These are phyloP conservation scores for Herminia tarsipennalis DNA, from an alignment of 2,888 invertebrate species.

Conservation along the genomic window DNA sequence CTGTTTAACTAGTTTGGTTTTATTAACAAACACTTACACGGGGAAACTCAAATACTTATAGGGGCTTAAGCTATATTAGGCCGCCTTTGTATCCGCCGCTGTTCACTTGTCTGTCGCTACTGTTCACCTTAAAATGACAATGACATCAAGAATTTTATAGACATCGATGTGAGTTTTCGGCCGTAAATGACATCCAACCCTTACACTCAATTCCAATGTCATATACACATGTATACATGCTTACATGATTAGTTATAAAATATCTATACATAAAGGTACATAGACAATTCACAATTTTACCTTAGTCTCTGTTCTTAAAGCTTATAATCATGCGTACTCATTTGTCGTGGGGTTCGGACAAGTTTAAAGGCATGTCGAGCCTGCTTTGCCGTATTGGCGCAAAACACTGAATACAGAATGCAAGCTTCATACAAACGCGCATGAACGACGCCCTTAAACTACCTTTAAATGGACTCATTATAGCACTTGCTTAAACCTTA, in stretches of 20 bases:
- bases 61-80: no score
- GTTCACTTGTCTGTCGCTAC: neutral
- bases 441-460: no score
- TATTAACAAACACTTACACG: no score
- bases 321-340: conserved; percentile 53
- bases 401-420: no score
- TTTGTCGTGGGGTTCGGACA: conserved; percentile 50
- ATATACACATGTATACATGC: conserved; percentile 32
- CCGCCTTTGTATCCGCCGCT: no score
- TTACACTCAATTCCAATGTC: conserved; percentile 20
- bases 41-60: no score
- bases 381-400: no score
- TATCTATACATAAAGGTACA: conserved; percentile 59
- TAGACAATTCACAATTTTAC: conserved; percentile 56
- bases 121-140: neutral
- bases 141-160: neutral
- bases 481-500: no score
- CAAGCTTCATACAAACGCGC: no score
- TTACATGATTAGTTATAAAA: conserved; percentile 33
- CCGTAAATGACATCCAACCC: neutral
- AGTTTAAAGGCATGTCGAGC: conserved; percentile 59
- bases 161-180: neutral
- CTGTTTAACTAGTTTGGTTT: no score
- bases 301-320: conserved; percentile 72
- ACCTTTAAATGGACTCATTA: no score